These are phyloP conservation scores for Platichthys flesus DNA, from an alignment of 2,113 vertebrate genomes.

Conservation along the genomic window DNA sequence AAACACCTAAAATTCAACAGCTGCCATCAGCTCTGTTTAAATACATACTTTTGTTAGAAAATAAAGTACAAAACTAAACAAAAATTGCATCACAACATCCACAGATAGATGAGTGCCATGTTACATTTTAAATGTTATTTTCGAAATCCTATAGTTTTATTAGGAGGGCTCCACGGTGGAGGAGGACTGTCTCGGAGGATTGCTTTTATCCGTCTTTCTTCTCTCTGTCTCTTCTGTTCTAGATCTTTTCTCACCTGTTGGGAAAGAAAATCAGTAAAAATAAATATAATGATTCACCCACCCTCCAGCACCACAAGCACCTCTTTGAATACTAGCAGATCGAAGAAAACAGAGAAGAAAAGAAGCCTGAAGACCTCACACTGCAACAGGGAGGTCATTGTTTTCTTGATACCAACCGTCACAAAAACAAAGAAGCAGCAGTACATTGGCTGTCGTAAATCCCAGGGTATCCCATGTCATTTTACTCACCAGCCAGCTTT, in stretches of 20 bases:
- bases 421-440: not conserved
- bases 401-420: not conserved
- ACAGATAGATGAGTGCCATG: not conserved
- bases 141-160: conserved; percentile 84
- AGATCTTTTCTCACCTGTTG: conserved; percentile 87
- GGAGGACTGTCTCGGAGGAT: conserved; percentile 74
- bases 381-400: not conserved
- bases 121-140: conserved; percentile 69
- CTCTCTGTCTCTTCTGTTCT: conserved; percentile 82
- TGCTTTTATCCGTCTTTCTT: conserved; percentile 79
- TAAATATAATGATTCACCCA: not conserved
- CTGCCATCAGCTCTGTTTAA: no score
- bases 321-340: not conserved
- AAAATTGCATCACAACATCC: conserved; percentile 5
- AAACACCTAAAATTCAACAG: no score
- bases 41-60: not conserved
- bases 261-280: conserved; percentile 1
- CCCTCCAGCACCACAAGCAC: not conserved
- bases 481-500: conserved; percentile 90
- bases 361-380: not conserved
- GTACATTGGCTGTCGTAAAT: not conserved
- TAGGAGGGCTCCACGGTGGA: conserved; percentile 92
- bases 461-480: not conserved
- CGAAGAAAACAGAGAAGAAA: not conserved
- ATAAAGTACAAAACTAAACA: not conserved